These are phyloP conservation scores for Diadromus collaris DNA, from an alignment of 2,888 invertebrate genomes.

Conservation along the genomic window DNA sequence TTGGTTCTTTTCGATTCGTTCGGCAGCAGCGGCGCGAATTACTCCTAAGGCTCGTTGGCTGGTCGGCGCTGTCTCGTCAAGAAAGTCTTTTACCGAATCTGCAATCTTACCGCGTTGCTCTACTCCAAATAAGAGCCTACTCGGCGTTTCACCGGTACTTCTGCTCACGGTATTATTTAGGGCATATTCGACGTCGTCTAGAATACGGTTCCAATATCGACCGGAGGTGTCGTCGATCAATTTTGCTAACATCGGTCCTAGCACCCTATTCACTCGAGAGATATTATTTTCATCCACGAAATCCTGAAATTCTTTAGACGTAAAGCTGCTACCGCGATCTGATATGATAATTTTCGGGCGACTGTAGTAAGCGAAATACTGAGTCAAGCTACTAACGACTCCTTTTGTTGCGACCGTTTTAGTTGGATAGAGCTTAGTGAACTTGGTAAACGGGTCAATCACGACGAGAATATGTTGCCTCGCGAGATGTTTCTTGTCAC, in stretches of 20 bases:
- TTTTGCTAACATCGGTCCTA: slow-evolving; percentile 59
- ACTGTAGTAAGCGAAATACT: slow-evolving; percentile 54
- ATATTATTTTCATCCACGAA: slow-evolving; percentile 57
- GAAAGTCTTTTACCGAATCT: slow-evolving; percentile 49
- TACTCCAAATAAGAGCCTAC: slow-evolving; percentile 67
- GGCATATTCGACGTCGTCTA: slow-evolving; percentile 58
- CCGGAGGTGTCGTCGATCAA: slow-evolving; percentile 34
- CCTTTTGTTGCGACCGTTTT: slow-evolving; percentile 55
- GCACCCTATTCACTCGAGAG: slow-evolving; percentile 55
- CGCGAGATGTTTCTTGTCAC: no score
- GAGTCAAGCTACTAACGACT: slow-evolving; percentile 41
- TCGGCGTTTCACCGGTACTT: slow-evolving; percentile 65
- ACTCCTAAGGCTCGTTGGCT: slow-evolving; percentile 53
- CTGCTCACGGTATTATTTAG: slow-evolving; percentile 32
- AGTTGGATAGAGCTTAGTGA: slow-evolving; percentile 41
- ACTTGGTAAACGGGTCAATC: slow-evolving; percentile 51
- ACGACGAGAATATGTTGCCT: slow-evolving; percentile 56
- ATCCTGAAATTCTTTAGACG: slow-evolving; percentile 58
- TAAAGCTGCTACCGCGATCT: slow-evolving; percentile 64
- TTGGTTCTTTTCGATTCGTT: slow-evolving; percentile 63
- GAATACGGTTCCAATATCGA: slow-evolving; percentile 53
- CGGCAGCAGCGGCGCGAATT: slow-evolving; percentile 24
- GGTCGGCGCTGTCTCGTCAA: background rate
- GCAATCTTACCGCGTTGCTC: slow-evolving; percentile 64
- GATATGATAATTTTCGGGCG: slow-evolving; percentile 55